phyloP scores from a whole-genome alignment of 2,888 invertebrate genomes.

The Papilio elwesi region DNA sequence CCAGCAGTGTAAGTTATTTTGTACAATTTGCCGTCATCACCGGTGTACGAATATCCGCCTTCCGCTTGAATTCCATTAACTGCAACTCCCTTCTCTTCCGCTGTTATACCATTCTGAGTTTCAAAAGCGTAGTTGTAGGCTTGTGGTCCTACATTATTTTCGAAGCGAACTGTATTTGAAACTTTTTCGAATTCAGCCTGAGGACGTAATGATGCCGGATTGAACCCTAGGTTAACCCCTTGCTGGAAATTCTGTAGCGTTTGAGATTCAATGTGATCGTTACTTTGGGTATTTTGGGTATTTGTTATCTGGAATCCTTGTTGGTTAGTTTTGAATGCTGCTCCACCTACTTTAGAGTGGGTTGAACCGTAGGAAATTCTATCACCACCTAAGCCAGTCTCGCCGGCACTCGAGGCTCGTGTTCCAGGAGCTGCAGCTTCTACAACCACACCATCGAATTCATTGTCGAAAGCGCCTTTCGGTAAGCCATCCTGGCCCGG shows the following conservation, averaged over 20 bases:
- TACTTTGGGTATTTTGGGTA: conserved; percentile 29
- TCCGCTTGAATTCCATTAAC: conserved; percentile 66
- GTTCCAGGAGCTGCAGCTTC: conserved; percentile 71
- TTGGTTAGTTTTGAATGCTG: conserved; percentile 60
- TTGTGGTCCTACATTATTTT: conserved; percentile 63
- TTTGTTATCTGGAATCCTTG: background rate
- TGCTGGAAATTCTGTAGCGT: conserved; percentile 34
- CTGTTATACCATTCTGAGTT: conserved; percentile 73
- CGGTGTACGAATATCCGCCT: conserved; percentile 71
- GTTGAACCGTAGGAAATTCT: conserved; percentile 71
- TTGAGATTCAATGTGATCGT: conserved; percentile 26
- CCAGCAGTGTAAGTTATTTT: conserved; percentile 73
- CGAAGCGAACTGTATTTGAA: conserved; percentile 61
- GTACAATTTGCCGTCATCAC: conserved; percentile 73
- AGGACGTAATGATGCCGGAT: conserved; percentile 49
- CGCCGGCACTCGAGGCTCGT: conserved; percentile 59
- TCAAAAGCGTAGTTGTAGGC: conserved; percentile 68
- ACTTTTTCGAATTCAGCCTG: conserved; percentile 61
- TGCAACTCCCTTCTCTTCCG: conserved; percentile 65
- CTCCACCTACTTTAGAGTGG: conserved; percentile 75
- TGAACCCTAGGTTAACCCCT: conserved; percentile 40
- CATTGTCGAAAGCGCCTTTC: conserved; percentile 68
- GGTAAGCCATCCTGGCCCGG: conserved; percentile 56
- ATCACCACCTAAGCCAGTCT: conserved; percentile 67
- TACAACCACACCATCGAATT: conserved; percentile 74